Evolutionary conservation across 2,113 vertebrate genomes (phyloP), one percentile per base, ranked within the genome.

Genomic region (Salvelinus fontinalis): DNA sequence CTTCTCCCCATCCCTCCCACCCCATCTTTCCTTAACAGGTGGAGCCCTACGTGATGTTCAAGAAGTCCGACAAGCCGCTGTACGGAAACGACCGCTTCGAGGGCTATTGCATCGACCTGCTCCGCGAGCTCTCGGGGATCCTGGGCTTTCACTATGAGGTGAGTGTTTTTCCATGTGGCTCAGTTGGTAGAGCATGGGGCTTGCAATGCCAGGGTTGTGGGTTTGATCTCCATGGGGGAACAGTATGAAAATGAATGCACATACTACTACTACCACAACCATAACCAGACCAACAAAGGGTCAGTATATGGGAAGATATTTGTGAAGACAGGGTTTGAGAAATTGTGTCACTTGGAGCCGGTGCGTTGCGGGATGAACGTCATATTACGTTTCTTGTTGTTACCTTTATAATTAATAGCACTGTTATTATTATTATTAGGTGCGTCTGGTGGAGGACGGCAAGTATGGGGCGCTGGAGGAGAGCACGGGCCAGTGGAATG

Each of bases 31-130:
- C 27, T 74, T 67, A 85, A 26, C 89, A 99, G 97, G 97, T 97
- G 90, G 97, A 99, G 89, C 97, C 97, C 1, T 99, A 99, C 75
- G 97, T 99, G 82, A 95, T 99, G 92, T 99, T 98, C 84, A 99
- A 99, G 92, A 99, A 99, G 81, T 99, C 97, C 12, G 97, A 99
- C 88, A 99, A 99, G 80, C 97, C 97, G 67, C 93, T 99, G 65
- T 98, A 97, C 9, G 97, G 97, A 24, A 99, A 99, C 66, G 97
- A 98, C 86, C 95, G 97, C 59, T 99, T 99, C 72, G 97, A 99
- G 83, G 97, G 97, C 49, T 99, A 95, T 86, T 99, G 97, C 34
- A 98, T 99, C 81, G 97, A 99, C 86, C 94, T 99, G 77, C 94
- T 99, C 69, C 94, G 95, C 83, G 97, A 99, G 83, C 92, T 99